A percentile compares a stretch with the other conserved stretches of the same genome.
phyloP scores from a whole-genome alignment of 2,113 vertebrate genomes.

The Scopus umbretta region DNA sequence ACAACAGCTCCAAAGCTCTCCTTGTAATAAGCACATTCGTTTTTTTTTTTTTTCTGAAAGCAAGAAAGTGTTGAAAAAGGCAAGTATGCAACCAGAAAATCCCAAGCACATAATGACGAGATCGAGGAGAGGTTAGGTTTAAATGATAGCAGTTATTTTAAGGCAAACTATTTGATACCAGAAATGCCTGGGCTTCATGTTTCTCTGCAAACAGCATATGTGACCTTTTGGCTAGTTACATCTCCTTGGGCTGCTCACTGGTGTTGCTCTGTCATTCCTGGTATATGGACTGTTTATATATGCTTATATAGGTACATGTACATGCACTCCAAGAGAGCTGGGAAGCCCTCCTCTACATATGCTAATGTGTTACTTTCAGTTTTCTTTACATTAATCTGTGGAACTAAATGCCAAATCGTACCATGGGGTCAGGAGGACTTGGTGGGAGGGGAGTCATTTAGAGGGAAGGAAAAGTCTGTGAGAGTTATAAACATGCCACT shows the following conservation, averaged over 20 bases:
- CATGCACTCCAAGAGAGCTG: neutral
- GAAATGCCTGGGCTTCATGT: fast-evolving
- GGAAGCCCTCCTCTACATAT: neutral
- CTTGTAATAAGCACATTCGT: neutral
- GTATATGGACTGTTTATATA: neutral
- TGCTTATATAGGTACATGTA: neutral
- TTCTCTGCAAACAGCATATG: neutral
- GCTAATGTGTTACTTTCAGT: neutral
- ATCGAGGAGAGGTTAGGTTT: neutral
- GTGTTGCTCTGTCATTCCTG: neutral
- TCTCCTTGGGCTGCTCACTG: neutral
- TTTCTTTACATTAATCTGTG: neutral
- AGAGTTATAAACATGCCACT: neutral
- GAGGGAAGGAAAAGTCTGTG: neutral
- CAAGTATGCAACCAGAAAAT: neutral
- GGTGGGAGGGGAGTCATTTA: fast-evolving
- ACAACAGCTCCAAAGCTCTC: neutral
- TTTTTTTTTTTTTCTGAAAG: neutral
- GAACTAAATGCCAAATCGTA: neutral
- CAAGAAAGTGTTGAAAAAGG: neutral
- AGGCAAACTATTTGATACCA: neutral
- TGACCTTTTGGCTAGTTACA: neutral
- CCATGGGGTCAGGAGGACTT: neutral
- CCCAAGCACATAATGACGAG: neutral
- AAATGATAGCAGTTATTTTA: neutral